Evolutionary conservation across 2,888 invertebrate genomes (phyloP), one percentile per base, ranked within the genome.

Genomic region (Tinea pellionella): DNA sequence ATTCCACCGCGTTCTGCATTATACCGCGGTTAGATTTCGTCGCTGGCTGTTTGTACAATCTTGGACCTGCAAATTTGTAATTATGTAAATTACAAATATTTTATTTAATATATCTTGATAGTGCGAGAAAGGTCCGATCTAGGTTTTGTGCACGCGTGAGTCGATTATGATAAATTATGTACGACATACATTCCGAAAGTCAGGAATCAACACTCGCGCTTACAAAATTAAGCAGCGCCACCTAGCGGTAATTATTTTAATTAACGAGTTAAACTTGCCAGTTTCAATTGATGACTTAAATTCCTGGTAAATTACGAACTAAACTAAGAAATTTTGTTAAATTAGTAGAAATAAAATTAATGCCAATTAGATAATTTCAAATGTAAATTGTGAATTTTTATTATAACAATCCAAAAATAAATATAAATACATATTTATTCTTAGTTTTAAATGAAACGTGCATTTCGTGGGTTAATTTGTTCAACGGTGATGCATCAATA

Each of bases 1-100:
- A 98, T 80, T 98, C 98, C 51, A 99, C 96, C 60, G 99, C 99
- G 86, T 99, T 99, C 71, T 97, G 85, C 89, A 99, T 97, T 66
- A 99, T 97, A 70, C 95, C 94, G 64, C 98, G 93, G 86, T 99
- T 99, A 18, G 99, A 98, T 86, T 99, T 99, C 63, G 97, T 95
- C 65, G 96, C 92, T 64, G 98, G 98, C 87, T 99, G 98, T 77
- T 98, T 98, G 87, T 97, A 99, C 68, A 99, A 89, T 80, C 98
- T 92, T 12, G 97, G 97, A 76, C 98, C 98, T 96, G 80, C 62
- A 61, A 61, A 59, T 61, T 3, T 24, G 24, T 24, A 24, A 24
- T 6, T 3, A 24, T n/a, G n/a, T n/a, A n/a, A n/a, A n/a, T n/a
- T n/a, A n/a, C n/a, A n/a, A n/a, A n/a, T n/a, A n/a, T n/a, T n/a